A percentile compares a stretch with the other conserved stretches of the same genome.
Evolutionary conservation across 2,797 vertebrate genomes (phyloP).

Genomic region (Chaunax sp.): DNA sequence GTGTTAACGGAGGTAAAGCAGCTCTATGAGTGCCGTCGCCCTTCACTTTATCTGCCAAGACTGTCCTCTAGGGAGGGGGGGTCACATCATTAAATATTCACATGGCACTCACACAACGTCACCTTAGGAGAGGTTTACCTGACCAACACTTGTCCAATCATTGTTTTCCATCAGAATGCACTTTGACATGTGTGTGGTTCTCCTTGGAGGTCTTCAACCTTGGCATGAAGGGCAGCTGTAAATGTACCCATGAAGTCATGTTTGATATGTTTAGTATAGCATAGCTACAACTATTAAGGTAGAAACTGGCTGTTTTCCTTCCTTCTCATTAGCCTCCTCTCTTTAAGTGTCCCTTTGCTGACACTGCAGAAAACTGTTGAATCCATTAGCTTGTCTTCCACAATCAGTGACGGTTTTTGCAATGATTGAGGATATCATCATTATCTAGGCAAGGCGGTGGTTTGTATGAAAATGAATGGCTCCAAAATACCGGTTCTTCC

Average conservation of each 20-base stretch:
- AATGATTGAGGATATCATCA: slow-evolving; percentile 45
- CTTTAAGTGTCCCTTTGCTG: slow-evolving; percentile 30
- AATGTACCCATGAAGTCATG: background rate
- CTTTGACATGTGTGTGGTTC: slow-evolving; percentile 49
- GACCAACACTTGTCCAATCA: slow-evolving; percentile 65
- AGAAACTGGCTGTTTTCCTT: background rate
- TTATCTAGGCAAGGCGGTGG: slow-evolving; percentile 40
- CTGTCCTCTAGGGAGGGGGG: slow-evolving; percentile 40
- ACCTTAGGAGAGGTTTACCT: slow-evolving; percentile 60
- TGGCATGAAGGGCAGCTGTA: slow-evolving; percentile 25
- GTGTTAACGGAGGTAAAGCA: slow-evolving; percentile 43
- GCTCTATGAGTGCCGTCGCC: slow-evolving; percentile 46
- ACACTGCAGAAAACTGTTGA: slow-evolving; percentile 32
- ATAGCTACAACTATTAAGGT: background rate
- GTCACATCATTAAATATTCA: slow-evolving; percentile 70
- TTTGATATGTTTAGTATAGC: background rate
- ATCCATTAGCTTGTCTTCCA: slow-evolving; percentile 45
- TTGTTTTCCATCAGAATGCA: slow-evolving; percentile 58
- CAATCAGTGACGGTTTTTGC: slow-evolving; percentile 28
- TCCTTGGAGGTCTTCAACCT: slow-evolving; percentile 45
- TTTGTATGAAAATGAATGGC: slow-evolving; percentile 51
- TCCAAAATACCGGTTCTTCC: slow-evolving; percentile 54
- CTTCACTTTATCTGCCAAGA: slow-evolving; percentile 60
- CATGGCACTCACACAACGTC: slow-evolving; percentile 58
- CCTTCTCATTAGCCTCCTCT: slow-evolving; percentile 1